Conservation (phyloP, 2,888 invertebrate genomes). For the Stomorhina lunata region DNA sequence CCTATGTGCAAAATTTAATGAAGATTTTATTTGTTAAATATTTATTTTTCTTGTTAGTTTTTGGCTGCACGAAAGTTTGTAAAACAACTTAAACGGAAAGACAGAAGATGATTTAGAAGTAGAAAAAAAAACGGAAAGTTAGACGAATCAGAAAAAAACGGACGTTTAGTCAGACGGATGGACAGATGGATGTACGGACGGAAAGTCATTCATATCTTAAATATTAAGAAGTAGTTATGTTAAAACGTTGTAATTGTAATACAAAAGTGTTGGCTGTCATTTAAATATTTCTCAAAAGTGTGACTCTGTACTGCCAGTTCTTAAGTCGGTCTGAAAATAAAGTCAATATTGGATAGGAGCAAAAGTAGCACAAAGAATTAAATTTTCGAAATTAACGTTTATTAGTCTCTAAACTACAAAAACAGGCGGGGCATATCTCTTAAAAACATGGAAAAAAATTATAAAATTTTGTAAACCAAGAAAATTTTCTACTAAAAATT, state of each 20-base stretch:
- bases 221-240: background rate
- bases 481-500: too few relatives aligned
- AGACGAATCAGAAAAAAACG: background rate
- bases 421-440: too few relatives aligned
- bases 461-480: too few relatives aligned
- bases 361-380: too few relatives aligned
- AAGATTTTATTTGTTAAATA: background rate
- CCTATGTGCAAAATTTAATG: background rate
- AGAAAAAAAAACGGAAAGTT: too few relatives aligned
- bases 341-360: background rate
- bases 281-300: slow-evolving; percentile 39
- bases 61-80: background rate
- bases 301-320: slow-evolving; percentile 25
- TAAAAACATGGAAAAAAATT: too few relatives aligned
- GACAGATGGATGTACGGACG: background rate
- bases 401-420: too few relatives aligned
- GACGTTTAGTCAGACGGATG: background rate
- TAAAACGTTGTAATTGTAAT: slow-evolving; percentile 29
- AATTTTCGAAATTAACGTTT: background rate
- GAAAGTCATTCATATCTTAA: too few relatives aligned
- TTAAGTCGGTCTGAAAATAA: background rate
- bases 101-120: too few relatives aligned
- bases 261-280: slow-evolving; percentile 48
- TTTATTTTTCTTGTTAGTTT: slow-evolving; percentile 8
- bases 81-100: background rate